Conservation (phyloP, 2,888 invertebrate species). For the Zele albiditarsus region DNA sequence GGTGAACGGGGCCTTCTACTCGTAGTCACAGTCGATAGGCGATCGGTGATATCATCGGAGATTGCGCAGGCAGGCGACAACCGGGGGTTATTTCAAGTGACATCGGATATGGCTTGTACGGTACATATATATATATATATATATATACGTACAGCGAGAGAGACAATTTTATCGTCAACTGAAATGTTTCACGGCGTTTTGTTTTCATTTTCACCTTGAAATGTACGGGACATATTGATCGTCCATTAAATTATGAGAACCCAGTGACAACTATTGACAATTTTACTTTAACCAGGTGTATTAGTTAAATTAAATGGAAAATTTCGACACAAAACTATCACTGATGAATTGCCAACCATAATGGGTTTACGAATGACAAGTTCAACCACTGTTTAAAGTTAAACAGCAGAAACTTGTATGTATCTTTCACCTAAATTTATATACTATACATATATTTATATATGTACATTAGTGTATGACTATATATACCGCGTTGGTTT, state of each 20-base stretch:
- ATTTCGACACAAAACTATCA: not conserved
- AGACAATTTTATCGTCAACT: constrained; percentile 14
- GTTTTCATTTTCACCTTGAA: not conserved
- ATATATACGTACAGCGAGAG: not conserved
- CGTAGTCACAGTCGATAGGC: constrained; percentile 33
- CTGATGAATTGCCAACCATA: constrained; percentile 24
- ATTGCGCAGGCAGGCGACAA: constrained; percentile 26
- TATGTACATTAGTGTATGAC: not conserved
- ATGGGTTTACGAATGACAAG: constrained; percentile 30
- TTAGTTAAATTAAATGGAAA: constrained; percentile 14
- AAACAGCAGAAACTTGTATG: constrained; percentile 13
- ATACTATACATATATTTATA: not conserved
- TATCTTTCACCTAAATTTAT: not conserved
- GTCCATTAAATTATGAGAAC: not conserved
- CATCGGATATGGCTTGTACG: constrained; percentile 26
- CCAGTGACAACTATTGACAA: not conserved
- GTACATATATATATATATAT: not conserved
- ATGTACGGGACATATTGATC: not conserved
- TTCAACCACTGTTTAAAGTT: constrained; percentile 26
- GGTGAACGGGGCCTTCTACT: not conserved
- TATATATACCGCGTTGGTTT: not conserved
- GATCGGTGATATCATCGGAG: constrained; percentile 41
- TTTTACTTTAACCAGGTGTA: not conserved
- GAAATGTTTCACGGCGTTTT: not conserved
- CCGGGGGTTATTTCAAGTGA: constrained; percentile 20